Evolutionary conservation across 2,888 invertebrate species (phyloP).

Genomic region (Axea sp.): DNA sequence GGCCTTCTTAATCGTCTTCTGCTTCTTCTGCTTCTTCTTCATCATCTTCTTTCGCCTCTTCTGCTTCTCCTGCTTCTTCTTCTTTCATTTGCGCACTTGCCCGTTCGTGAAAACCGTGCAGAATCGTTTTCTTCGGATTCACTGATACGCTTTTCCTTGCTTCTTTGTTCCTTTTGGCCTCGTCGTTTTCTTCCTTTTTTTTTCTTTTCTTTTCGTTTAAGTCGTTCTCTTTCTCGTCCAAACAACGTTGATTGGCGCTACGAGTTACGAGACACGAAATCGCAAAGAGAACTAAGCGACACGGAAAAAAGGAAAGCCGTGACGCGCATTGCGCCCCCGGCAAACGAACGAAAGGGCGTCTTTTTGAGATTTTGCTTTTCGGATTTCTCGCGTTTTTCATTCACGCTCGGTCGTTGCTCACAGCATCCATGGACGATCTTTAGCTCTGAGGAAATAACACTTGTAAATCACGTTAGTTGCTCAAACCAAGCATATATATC

Average conservation of each 20-base stretch:
- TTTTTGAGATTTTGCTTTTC: conserved; percentile 25
- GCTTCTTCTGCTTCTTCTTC: too few species aligned
- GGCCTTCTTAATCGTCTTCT: too few species aligned
- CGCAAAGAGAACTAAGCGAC: conserved; percentile 32
- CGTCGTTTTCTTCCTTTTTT: not conserved
- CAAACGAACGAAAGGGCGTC: conserved; percentile 7
- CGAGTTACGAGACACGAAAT: conserved; percentile 40
- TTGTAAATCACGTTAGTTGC: conserved; percentile 38
- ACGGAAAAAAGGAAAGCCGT: conserved; percentile 30
- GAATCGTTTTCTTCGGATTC: conserved; percentile 26
- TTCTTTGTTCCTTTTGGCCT: not conserved
- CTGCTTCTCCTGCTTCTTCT: conserved; percentile 8
- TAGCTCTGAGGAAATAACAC: conserved; percentile 15
- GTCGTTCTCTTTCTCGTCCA: conserved; percentile 15
- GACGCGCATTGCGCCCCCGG: conserved; percentile 20
- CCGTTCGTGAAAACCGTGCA: conserved; percentile 20
- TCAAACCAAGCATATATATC: conserved; percentile 34
- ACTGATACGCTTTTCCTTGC: too few species aligned
- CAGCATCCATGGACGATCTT: conserved; percentile 14
- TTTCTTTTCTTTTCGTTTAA: not conserved
- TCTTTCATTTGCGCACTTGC: conserved; percentile 6
- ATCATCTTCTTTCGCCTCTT: too few species aligned
- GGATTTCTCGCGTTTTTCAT: conserved; percentile 11
- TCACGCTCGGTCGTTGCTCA: conserved; percentile 3
- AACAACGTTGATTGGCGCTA: conserved; percentile 34